These are phyloP conservation scores for Dissostichus mawsoni DNA, from an alignment of 2,113 vertebrate species.

Conservation along the genomic window DNA sequence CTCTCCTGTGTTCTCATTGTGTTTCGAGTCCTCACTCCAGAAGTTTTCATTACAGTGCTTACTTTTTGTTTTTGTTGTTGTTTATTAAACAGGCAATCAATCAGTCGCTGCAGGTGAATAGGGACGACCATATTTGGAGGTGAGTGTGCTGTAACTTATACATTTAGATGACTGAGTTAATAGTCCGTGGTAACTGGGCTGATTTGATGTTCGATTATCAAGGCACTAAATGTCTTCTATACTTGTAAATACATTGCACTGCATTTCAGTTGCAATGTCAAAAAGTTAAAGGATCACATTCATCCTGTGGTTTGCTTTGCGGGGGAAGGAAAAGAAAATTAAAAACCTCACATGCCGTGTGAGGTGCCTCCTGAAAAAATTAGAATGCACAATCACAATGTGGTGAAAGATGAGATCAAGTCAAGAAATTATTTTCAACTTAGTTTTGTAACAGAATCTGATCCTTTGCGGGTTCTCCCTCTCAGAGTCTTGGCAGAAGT, in stretches of 20 bases:
- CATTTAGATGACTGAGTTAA: background rate
- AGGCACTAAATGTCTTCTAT: background rate
- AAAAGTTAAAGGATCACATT: background rate
- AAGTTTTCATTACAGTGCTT: background rate
- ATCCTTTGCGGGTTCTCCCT: conserved; percentile 60
- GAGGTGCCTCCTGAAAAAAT: conserved; percentile 67
- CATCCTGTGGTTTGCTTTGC: conserved; percentile 10
- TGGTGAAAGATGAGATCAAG: conserved; percentile 70
- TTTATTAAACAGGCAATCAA: background rate
- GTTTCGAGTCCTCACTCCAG: too few relatives aligned
- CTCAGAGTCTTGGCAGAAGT: conserved; percentile 62
- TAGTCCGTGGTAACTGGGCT: background rate
- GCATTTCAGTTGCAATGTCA: background rate
- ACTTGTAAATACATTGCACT: background rate
- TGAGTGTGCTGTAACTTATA: background rate
- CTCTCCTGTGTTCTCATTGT: too few relatives aligned
- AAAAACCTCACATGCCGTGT: conserved; percentile 17
- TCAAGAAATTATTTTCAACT: conserved; percentile 74
- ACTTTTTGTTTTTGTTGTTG: background rate
- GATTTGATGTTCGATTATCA: background rate
- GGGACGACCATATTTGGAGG: background rate
- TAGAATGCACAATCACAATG: conserved; percentile 80
- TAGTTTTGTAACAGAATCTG: conserved; percentile 73
- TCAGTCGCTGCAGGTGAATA: background rate
- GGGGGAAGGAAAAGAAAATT: background rate